Conservation (phyloP, 2,113 vertebrate species). For the Jacana jacana region DNA sequence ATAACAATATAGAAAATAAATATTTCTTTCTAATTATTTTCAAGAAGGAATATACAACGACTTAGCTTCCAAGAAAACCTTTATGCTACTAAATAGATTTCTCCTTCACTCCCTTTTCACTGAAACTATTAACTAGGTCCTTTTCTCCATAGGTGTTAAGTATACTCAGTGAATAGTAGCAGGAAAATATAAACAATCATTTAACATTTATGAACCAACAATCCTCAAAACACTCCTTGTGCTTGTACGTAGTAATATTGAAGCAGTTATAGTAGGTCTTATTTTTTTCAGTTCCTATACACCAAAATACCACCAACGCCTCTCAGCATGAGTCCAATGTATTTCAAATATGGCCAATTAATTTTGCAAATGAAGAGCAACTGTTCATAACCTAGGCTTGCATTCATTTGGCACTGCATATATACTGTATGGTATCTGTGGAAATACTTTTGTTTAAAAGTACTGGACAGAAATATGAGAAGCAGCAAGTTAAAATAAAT, state of each 20-base stretch:
- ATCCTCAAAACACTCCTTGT: neutral
- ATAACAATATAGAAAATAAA: neutral
- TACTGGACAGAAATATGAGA: too few relatives aligned
- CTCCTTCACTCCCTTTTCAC: neutral
- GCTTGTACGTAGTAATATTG: neutral
- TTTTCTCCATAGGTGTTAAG: neutral
- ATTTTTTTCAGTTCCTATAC: neutral
- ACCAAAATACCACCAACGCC: neutral
- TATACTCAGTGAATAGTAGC: neutral
- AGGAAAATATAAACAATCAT: neutral
- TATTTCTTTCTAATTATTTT: neutral
- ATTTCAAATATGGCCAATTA: neutral
- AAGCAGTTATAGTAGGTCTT: neutral
- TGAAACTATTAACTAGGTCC: neutral
- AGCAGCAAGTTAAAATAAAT: too few relatives aligned
- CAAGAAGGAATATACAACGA: neutral
- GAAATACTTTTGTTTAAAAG: too few relatives aligned
- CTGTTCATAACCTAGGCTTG: neutral
- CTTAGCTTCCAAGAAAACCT: neutral
- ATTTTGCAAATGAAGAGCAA: constrained; percentile 10
- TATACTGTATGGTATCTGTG: too few relatives aligned
- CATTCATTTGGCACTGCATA: neutral
- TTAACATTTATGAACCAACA: neutral
- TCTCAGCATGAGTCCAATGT: neutral
- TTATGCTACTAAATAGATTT: neutral